Evolutionary conservation across 2,888 invertebrate genomes (phyloP).

Genomic region (Embidobia sp.): DNA sequence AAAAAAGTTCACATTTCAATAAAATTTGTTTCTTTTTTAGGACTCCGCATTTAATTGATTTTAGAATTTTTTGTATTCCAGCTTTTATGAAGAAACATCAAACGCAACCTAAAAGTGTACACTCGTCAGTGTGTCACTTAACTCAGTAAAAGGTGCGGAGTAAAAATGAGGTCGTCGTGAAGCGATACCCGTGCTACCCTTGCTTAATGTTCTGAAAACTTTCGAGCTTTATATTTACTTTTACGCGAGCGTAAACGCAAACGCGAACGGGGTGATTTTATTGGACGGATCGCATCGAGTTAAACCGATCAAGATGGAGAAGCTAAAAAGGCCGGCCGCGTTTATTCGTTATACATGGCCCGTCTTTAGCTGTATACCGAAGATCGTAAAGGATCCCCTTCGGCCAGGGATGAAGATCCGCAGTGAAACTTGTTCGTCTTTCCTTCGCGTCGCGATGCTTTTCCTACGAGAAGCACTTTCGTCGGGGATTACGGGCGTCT

Average conservation of each 20-base stretch:
- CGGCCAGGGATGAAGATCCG: conserved; percentile 44
- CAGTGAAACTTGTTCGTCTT: conserved; percentile 68
- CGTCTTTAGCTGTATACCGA: conserved; percentile 65
- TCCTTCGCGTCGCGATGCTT: conserved; percentile 52
- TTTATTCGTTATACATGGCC: conserved; percentile 73
- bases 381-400: conserved; percentile 75
- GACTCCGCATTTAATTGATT: conserved; percentile 15
- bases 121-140: conserved; percentile 43
- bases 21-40: not conserved
- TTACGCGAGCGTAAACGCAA: conserved; percentile 78
- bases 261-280: conserved; percentile 76
- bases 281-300: conserved; percentile 75
- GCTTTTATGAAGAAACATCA: conserved; percentile 22
- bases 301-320: conserved; percentile 80
- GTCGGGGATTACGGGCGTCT: conserved; percentile 65
- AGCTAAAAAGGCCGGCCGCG: conserved; percentile 76
- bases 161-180: conserved; percentile 40
- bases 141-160: conserved; percentile 14
- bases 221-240: conserved; percentile 78
- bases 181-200: conserved; percentile 34
- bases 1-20: too few relatives aligned
- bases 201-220: conserved; percentile 78
- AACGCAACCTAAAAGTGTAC: conserved; percentile 8
- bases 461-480: conserved; percentile 64
- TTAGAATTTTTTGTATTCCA: conserved; percentile 11